These are phyloP conservation scores for Crypturellus undulatus DNA, from an alignment of 2,113 vertebrate species.

Conservation along the genomic window DNA sequence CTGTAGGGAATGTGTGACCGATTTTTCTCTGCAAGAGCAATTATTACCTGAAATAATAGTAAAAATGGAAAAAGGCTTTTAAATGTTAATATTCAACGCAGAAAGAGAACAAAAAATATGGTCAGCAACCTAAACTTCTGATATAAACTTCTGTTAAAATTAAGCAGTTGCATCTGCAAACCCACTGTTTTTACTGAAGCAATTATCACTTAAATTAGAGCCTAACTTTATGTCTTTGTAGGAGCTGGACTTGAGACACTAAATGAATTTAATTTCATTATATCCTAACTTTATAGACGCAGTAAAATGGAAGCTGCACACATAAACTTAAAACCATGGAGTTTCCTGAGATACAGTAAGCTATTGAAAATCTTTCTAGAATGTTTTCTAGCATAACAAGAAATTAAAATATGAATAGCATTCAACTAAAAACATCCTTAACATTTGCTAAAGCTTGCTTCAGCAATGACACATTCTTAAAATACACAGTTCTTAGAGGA, in stretches of 20 bases:
- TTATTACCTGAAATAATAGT: slow-evolving; percentile 87
- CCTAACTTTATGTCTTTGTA: background rate
- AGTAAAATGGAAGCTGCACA: background rate
- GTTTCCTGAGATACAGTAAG: background rate
- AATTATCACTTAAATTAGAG: background rate
- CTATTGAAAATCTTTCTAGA: background rate
- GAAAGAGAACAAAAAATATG: background rate
- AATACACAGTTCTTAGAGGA: background rate
- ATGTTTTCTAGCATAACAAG: background rate
- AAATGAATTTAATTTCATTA: background rate
- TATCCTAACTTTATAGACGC: background rate
- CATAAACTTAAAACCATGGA: background rate
- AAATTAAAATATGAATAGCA: background rate
- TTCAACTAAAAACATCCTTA: background rate
- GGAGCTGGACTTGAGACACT: background rate
- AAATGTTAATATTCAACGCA: background rate
- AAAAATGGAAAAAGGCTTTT: background rate
- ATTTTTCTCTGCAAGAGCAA: slow-evolving; percentile 93
- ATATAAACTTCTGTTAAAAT: background rate
- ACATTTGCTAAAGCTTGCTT: background rate
- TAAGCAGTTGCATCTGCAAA: background rate
- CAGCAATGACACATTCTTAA: background rate
- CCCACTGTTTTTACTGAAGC: background rate
- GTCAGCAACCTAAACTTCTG: background rate
- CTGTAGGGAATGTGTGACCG: slow-evolving; percentile 94